Conservation (phyloP, 2,113 vertebrate genomes). For the Glareola pratincola region DNA sequence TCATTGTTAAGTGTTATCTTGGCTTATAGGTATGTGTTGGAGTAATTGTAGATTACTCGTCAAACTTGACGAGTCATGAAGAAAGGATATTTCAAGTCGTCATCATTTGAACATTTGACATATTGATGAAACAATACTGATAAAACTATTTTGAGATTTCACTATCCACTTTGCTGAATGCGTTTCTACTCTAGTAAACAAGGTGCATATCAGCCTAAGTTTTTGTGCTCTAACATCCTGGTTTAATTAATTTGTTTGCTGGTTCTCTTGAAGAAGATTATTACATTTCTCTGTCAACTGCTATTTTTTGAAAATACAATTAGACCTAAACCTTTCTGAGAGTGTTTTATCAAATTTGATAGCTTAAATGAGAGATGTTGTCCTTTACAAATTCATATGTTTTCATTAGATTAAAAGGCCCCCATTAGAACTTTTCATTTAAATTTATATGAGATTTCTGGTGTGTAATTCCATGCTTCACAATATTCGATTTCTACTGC, state of each 20-base stretch:
- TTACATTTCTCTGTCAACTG: constrained; percentile 33
- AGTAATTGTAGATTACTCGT: not conserved
- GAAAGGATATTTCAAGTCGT: not conserved
- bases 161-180: not conserved
- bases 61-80: not conserved
- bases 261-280: constrained; percentile 27
- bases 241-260: constrained; percentile 29
- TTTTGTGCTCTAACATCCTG: not conserved
- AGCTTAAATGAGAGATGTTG: constrained; percentile 35
- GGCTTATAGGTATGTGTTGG: not conserved
- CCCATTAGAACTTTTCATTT: constrained; percentile 49
- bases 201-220: not conserved
- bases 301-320: constrained; percentile 47
- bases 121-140: not conserved
- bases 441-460: constrained; percentile 54
- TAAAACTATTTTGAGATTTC: not conserved
- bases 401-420: constrained; percentile 54
- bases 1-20: not conserved
- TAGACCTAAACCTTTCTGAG: constrained; percentile 12
- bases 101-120: not conserved
- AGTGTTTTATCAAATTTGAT: constrained; percentile 30
- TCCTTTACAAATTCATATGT: constrained; percentile 46
- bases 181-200: not conserved
- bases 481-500: constrained; percentile 36
- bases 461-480: constrained; percentile 42